phyloP scores from a whole-genome alignment of 37 sponge, comb jelly and placozoan genomes.

The Chondrilla cf. caribensis region DNA sequence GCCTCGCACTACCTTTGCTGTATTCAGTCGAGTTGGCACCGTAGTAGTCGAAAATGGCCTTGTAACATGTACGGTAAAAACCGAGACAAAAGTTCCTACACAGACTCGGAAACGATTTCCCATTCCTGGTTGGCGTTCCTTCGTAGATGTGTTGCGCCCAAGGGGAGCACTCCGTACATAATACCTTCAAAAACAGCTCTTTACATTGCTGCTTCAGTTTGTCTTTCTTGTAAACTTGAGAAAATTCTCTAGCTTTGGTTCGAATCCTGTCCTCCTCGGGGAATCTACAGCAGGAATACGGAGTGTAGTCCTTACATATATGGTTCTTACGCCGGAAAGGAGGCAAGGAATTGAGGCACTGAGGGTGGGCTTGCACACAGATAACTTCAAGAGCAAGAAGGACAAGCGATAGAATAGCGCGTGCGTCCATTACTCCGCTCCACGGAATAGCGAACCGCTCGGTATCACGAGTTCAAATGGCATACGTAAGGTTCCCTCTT shows the following conservation, averaged over 20 bases:
- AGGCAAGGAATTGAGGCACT: conserved; percentile 68
- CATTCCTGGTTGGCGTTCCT: conserved; percentile 15
- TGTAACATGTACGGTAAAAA: conserved; percentile 47
- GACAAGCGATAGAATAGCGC: too few relatives aligned
- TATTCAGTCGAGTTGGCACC: conserved; percentile 18
- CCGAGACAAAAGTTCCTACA: conserved; percentile 49
- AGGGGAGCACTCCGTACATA: conserved; percentile 66
- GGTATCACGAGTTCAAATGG: too few relatives aligned
- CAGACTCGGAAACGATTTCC: conserved; percentile 40
- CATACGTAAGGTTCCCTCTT: too few relatives aligned
- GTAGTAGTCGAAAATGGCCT: conserved; percentile 31
- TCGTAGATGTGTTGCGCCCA: conserved; percentile 74
- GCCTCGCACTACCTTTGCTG: neutral
- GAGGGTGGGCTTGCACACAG: conserved; percentile 61
- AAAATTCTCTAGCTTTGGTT: neutral
- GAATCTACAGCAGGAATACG: conserved; percentile 45
- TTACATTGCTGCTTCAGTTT: conserved; percentile 29
- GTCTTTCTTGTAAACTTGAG: neutral
- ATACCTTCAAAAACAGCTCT: conserved; percentile 36
- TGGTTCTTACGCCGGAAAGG: conserved; percentile 37
- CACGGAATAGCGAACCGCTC: too few relatives aligned
- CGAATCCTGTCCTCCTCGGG: conserved; percentile 13
- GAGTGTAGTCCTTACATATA: conserved; percentile 47
- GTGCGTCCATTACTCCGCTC: too few relatives aligned
- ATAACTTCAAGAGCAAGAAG: too few relatives aligned